A percentile compares a stretch with the other conserved stretches of the same genome.
phyloP scores from a whole-genome alignment of 1,140 invertebrate species.

The Globodera rostochiensis region DNA sequence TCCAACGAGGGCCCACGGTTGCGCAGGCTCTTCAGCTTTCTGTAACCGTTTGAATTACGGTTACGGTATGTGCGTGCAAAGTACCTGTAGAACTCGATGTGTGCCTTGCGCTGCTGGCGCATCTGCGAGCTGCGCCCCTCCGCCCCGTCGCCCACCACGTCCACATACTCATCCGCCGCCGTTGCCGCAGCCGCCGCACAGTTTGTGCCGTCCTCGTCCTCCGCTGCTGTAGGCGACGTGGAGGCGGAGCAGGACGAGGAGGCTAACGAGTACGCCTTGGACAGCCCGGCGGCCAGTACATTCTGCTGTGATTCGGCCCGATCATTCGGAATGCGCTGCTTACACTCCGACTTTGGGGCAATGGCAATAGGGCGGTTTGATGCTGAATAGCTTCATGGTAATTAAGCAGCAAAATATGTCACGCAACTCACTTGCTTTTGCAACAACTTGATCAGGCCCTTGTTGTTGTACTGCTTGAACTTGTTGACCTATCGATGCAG shows the following conservation, averaged over 20 bases:
- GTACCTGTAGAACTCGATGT: conserved; percentile 36
- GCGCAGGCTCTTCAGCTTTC: conserved; percentile 28
- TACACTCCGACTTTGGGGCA: too few relatives aligned
- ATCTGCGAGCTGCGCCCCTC: conserved; percentile 17
- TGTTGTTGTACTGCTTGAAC: conserved; percentile 6
- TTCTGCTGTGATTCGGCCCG: too few relatives aligned
- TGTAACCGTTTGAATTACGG: background rate
- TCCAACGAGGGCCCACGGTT: conserved; percentile 16
- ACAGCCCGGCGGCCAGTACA: too few relatives aligned
- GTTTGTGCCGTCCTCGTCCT: background rate
- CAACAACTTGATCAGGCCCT: background rate
- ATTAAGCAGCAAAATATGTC: too few relatives aligned
- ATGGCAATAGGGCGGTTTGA: too few relatives aligned
- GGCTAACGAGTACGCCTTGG: background rate
- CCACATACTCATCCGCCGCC: conserved; percentile 5
- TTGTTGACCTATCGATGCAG: background rate
- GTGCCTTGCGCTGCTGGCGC: conserved; percentile 31
- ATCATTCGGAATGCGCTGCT: too few relatives aligned
- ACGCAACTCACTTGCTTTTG: too few relatives aligned
- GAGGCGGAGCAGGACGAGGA: background rate
- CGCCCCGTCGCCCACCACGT: conserved; percentile 24
- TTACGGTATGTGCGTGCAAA: background rate
- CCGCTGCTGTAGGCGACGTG: background rate
- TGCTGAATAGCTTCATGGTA: too few relatives aligned
- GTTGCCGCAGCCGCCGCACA: background rate